These are phyloP conservation scores for Astropecten irregularis DNA, from an alignment of 53 echinoderm and acorn worm genomes.

Conservation along the genomic window DNA sequence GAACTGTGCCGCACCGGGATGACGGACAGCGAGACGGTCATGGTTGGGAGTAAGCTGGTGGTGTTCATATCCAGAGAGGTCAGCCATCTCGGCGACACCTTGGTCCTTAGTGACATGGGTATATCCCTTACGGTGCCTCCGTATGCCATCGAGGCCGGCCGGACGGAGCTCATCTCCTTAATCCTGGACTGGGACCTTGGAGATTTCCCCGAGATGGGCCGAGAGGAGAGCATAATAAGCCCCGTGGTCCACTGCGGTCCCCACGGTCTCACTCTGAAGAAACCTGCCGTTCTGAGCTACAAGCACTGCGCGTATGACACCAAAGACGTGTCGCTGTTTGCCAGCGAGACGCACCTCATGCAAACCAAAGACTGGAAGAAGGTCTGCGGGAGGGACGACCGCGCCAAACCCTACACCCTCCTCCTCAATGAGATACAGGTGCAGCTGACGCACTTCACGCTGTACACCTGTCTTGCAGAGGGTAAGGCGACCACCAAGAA, in stretches of 20 bases:
- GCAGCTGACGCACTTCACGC: constrained; percentile 78
- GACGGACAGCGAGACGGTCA: constrained; percentile 62
- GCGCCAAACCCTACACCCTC: constrained; percentile 52
- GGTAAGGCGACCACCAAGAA: constrained; percentile 58
- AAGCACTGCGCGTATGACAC: constrained; percentile 82
- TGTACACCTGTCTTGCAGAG: constrained; percentile 83
- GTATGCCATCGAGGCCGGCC: constrained; percentile 70
- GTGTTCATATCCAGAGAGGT: constrained; percentile 84
- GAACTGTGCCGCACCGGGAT: constrained; percentile 53
- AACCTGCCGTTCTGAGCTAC: constrained; percentile 77
- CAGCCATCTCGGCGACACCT: constrained; percentile 64
- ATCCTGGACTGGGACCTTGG: constrained; percentile 90
- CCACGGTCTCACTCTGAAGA: constrained; percentile 74
- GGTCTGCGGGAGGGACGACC: constrained; percentile 6
- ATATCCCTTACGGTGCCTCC: constrained; percentile 93
- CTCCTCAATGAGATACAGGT: constrained; percentile 77
- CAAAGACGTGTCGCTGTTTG: constrained; percentile 57
- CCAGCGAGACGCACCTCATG: constrained; percentile 88
- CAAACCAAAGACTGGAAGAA: constrained; percentile 70
- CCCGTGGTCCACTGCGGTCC: constrained; percentile 96
- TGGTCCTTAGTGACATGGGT: constrained; percentile 88
- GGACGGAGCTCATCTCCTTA: constrained; percentile 67
- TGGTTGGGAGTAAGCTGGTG: constrained; percentile 66
- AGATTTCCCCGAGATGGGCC: constrained; percentile 76
- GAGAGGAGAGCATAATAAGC: constrained; percentile 71